Base-by-base conservation (phyloP, 2,113 vertebrate genomes). In the Gasterosteus aculeatus region DNA sequence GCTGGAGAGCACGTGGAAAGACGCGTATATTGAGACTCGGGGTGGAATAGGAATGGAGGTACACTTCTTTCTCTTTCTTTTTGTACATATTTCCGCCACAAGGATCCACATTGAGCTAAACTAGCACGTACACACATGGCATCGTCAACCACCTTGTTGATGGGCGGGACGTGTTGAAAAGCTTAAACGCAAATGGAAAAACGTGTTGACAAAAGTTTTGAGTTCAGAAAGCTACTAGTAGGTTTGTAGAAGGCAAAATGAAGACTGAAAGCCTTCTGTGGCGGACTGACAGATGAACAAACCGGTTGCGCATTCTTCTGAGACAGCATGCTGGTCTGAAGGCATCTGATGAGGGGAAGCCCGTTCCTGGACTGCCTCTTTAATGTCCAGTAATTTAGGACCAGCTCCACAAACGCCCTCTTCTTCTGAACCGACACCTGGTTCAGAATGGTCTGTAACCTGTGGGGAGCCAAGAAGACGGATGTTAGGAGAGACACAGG, bases 371-470 rank as follows among this genome's bases (percentile, higher is more conserved):
- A 98, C 72, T 98, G 95, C 67, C 98, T 94, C 89, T 99, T 99
- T 57, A 99, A 95, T 10, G 95, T 93, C 98, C 98, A 99, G 92
- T 99, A 99, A 94, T 95, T 98, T 82, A 98, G 94, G 5, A 96
- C 95, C 69, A 97, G 94, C 90, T 98, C 96, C 60, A 98, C 96
- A 87, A 99, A 98, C 18, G 95, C 96, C 90, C 94, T 97, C 94
- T 98, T 98, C 93, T 96, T 97, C 88, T 96, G 97, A 80, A 99
- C 92, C 69, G 97, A 96, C 89, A 99, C 97, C 94, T 98, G 98
- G 93, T 97, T 97, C 77, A 97, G 93, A 85, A 99, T 98, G 87
- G 95, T 96, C 91, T 97, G 97, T 91, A 99, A 96, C 92, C 98
- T 99, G 81, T 29, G 78, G 63, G 29, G 26, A 77, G 49, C 1